Percentiles rank a stretch among this genome's conserved stretches.
These are phyloP conservation scores for Neotoxoptera formosana DNA, from an alignment of 1,140 invertebrate species.

Conservation along the genomic window DNA sequence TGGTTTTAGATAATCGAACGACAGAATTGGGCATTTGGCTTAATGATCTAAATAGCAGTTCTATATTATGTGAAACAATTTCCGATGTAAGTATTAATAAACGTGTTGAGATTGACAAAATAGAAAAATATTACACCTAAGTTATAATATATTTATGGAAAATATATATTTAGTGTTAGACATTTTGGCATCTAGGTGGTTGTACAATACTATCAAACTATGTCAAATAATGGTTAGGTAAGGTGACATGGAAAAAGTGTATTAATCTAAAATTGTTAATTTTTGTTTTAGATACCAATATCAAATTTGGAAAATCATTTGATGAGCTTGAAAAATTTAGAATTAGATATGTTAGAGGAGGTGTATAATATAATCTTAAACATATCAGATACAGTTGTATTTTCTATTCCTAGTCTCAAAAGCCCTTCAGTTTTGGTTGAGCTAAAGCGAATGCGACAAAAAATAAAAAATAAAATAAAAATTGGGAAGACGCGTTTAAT, in stretches of 20 bases:
- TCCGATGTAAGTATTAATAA: slow-evolving; percentile 33
- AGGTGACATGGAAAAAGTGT: background rate
- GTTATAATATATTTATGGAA: background rate
- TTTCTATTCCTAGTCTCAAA: slow-evolving; percentile 23
- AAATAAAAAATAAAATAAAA: slow-evolving; percentile 49
- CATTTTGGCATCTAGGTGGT: background rate
- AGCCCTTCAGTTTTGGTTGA: background rate
- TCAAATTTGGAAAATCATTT: slow-evolving; percentile 36
- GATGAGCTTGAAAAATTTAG: slow-evolving; percentile 17
- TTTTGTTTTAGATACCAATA: slow-evolving; percentile 39
- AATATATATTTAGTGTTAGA: background rate
- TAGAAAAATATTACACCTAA: background rate
- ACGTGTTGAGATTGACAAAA: background rate
- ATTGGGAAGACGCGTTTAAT: slow-evolving; percentile 22
- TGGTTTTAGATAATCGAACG: background rate
- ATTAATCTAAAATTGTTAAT: background rate
- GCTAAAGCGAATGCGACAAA: slow-evolving; percentile 48
- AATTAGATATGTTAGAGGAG: slow-evolving; percentile 33
- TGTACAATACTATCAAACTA: background rate
- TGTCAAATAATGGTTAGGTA: background rate
- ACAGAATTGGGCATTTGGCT: slow-evolving; percentile 14
- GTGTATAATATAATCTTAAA: slow-evolving; percentile 38
- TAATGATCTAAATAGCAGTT: background rate
- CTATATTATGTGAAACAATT: background rate
- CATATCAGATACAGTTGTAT: slow-evolving; percentile 20